These are phyloP conservation scores for Wasmannia auropunctata DNA, from an alignment of 1,140 invertebrate genomes.

Conservation along the genomic window DNA sequence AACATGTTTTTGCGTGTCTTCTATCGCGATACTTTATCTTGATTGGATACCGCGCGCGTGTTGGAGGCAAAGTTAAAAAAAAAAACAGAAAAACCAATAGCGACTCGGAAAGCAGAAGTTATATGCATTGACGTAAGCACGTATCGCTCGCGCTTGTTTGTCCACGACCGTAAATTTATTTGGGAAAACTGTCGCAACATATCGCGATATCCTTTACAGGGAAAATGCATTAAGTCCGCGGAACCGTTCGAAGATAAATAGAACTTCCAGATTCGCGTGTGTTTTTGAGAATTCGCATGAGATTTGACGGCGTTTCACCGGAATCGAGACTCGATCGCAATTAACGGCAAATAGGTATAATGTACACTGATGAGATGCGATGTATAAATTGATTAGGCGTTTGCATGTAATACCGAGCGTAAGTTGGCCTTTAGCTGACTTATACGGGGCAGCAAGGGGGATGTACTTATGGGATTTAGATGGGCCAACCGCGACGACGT, in stretches of 20 bases:
- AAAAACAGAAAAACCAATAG: not conserved
- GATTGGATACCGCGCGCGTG: slow-evolving; percentile 37
- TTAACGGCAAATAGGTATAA: too few species aligned
- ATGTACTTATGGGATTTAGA: slow-evolving; percentile 38
- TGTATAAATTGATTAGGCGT: slow-evolving; percentile 15
- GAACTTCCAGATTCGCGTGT: not conserved
- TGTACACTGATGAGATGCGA: not conserved
- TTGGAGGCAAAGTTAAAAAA: slow-evolving; percentile 26
- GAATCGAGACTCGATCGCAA: not conserved
- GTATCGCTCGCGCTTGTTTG: slow-evolving; percentile 9
- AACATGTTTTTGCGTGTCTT: slow-evolving; percentile 38
- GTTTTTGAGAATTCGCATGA: not conserved
- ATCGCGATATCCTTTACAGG: slow-evolving; percentile 13
- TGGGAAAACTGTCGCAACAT: slow-evolving; percentile 29
- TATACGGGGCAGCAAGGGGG: not conserved
- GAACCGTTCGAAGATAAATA: not conserved
- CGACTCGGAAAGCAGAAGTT: slow-evolving; percentile 12
- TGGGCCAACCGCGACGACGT: slow-evolving; percentile 12
- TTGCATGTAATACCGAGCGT: slow-evolving; percentile 7
- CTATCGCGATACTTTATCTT: slow-evolving; percentile 44
- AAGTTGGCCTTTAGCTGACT: not conserved
- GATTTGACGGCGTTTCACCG: not conserved
- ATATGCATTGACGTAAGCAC: slow-evolving; percentile 24
- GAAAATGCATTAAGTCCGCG: slow-evolving; percentile 1
- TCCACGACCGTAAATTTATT: slow-evolving; percentile 40